Evolutionary conservation across 2,888 invertebrate genomes (phyloP), one percentile per base, ranked within the genome.

Genomic region (Phorcus lineatus): DNA sequence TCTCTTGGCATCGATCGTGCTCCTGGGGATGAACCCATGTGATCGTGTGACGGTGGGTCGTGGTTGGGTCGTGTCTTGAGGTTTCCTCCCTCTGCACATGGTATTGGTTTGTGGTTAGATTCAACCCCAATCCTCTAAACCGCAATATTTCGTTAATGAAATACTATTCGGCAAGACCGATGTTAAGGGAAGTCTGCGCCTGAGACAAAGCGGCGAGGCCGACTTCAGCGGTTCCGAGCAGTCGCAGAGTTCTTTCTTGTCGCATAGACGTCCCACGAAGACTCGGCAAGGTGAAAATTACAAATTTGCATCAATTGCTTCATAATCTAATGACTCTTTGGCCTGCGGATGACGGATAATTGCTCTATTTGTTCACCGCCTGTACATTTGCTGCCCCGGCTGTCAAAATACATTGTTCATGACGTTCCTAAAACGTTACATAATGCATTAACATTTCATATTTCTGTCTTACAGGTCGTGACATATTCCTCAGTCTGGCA

Each of bases 281-380:
- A 24, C 62, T 28, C 9, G 24, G 47, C 28, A 28, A 62, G 62
- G 62, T 62, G 62, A 70, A 31, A 70, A 70, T 70, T 78, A 57
- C 62, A 78, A 66, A 78, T 78, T 78, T 40, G 66, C 77, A 78
- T 78, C 62, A 52, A 62, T 36, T 47, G 52, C 24, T 78, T 66
- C 40, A 66, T 78, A 78, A 62, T 52, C 47, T 66, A 78, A 78
- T 78, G 54, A 78, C 40, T 66, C 47, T 53, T 24, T 31, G 77
- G 62, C 40, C 62, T 31, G 62, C 66, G 28, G 62, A 36, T 66
- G 77, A 28, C 28, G 40, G 47, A 19, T 66, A 78, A 78, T 78
- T 78, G 40, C 47, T 62, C 66, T 78, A 78, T 78, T 62, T 31
- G 62, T 78, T 66, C 53, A 6, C n/a, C 22, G 76, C 19, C 40